phyloP scores from a whole-genome alignment of 2,888 invertebrate genomes.

The Callinectes sapidus region DNA sequence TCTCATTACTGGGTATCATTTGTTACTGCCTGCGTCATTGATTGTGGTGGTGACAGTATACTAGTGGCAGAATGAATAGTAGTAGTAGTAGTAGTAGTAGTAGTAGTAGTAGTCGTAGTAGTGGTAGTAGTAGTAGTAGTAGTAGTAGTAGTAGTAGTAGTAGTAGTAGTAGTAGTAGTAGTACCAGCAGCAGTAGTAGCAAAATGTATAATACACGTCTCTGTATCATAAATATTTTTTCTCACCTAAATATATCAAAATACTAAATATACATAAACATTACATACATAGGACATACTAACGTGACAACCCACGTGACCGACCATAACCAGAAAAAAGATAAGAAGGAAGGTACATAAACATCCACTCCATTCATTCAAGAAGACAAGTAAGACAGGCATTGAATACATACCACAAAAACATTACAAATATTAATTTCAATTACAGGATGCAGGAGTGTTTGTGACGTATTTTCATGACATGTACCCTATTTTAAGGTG shows the following conservation, averaged over 20 bases:
- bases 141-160: neutral
- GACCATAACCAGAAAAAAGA: neutral
- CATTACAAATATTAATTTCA: neutral
- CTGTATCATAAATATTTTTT: too few relatives aligned
- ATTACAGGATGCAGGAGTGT: neutral
- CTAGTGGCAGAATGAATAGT: neutral
- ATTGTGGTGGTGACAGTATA: neutral
- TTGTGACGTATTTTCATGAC: neutral
- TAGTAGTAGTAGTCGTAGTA: too few relatives aligned
- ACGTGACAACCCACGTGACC: too few relatives aligned
- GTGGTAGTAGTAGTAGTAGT: too few relatives aligned
- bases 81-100: neutral
- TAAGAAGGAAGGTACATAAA: neutral
- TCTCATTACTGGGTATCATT: neutral
- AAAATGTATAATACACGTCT: neutral
- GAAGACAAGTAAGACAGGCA: neutral
- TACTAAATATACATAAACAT: too few relatives aligned
- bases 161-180: neutral
- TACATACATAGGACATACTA: neutral
- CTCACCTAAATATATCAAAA: too few relatives aligned
- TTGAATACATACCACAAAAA: neutral
- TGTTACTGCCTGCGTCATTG: neutral
- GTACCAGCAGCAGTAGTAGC: neutral
- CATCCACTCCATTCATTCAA: neutral
- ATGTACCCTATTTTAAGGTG: too few relatives aligned